Evolutionary conservation across 2,888 invertebrate species (phyloP).

Genomic region (Coremacera marginata): DNA sequence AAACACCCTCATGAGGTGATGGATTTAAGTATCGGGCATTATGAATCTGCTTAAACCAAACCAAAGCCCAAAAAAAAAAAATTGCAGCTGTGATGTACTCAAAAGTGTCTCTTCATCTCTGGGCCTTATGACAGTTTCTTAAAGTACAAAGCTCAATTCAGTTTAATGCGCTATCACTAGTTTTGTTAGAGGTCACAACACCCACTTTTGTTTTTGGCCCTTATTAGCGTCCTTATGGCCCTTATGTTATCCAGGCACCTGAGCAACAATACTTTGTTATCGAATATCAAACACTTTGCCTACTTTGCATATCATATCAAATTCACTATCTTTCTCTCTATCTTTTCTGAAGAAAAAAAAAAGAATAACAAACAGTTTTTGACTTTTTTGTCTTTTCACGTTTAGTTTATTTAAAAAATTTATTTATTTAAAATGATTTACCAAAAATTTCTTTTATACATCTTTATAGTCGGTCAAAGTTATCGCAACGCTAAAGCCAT

Average conservation of each 20-base stretch:
- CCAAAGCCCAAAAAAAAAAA: too few relatives aligned
- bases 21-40: too few relatives aligned
- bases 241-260: neutral
- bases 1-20: too few relatives aligned
- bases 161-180: neutral
- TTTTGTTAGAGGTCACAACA: neutral
- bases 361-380: neutral
- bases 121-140: too few relatives aligned
- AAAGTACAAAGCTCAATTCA: too few relatives aligned
- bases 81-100: too few relatives aligned
- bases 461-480: neutral
- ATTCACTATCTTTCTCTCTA: neutral
- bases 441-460: neutral
- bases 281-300: too few relatives aligned
- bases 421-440: constrained; percentile 22
- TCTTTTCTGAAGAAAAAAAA: neutral
- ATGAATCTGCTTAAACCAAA: too few relatives aligned
- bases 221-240: too few relatives aligned
- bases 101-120: too few relatives aligned
- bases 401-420: neutral
- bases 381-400: neutral
- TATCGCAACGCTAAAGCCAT: constrained; percentile 8
- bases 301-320: neutral
- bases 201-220: neutral
- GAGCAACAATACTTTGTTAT: neutral